Evolutionary conservation across 2,797 vertebrate genomes (phyloP).

Genomic region (Eremophila alpestris): DNA sequence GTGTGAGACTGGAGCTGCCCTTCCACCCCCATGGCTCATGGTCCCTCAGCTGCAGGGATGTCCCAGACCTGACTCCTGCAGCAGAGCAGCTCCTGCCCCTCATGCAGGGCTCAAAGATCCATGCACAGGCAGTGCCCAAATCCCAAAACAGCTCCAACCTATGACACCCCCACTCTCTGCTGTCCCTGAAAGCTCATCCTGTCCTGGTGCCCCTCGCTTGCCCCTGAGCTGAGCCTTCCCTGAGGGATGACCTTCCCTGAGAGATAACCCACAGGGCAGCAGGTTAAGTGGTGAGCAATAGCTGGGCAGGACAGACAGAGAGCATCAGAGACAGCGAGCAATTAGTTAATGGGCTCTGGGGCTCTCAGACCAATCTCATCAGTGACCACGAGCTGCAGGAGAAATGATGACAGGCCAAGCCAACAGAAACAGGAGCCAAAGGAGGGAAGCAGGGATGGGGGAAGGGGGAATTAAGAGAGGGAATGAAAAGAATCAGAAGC

Average conservation of each 20-base stretch:
- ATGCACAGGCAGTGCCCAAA: neutral
- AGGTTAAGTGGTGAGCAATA: constrained; percentile 37
- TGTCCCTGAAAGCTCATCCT: neutral
- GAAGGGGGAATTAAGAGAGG: neutral
- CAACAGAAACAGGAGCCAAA: neutral
- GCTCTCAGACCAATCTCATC: constrained; percentile 47
- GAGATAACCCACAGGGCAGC: neutral
- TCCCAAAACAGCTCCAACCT: neutral
- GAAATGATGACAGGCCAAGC: constrained; percentile 21
- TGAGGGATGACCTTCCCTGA: neutral
- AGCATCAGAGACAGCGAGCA: constrained; percentile 23
- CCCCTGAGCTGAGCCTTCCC: neutral
- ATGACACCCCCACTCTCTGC: neutral
- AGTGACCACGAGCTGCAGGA: neutral
- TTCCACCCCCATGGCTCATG: neutral
- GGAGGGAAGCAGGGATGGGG: neutral
- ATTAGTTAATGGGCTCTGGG: constrained; percentile 65
- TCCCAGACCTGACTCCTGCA: neutral
- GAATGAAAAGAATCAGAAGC: neutral
- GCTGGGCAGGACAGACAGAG: neutral
- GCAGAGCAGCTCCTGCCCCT: neutral
- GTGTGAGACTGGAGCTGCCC: neutral
- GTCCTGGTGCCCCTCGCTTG: neutral
- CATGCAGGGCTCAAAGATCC: neutral
- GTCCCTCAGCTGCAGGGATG: neutral